Base-by-base conservation (phyloP, 2,888 invertebrate genomes). In the Pollenia amentaria region DNA sequence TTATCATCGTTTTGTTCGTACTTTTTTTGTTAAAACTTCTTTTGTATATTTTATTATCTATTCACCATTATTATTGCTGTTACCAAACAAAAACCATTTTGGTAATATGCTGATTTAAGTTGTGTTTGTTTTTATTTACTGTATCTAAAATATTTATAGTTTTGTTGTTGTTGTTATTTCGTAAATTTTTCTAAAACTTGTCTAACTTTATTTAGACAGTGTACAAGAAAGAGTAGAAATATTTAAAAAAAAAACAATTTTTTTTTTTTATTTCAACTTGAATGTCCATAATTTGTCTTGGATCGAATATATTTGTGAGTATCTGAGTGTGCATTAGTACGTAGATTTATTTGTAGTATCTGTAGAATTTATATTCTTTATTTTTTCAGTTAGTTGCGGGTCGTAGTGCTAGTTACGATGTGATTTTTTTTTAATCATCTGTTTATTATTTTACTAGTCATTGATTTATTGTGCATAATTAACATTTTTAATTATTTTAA, bases 401-500 rank as follows among this genome's bases (percentile, higher is more conserved):
- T 29, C 29, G 6, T 69, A 46, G 84, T 48, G 46, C 48, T 48
- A 16, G 44, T 48, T 65, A 16, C 46, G 60, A 65, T 83, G 72
- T 64, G 48, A 29, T 48, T 65, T 64, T 69, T 69, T 60, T 53
- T 53, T 42, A 42, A 46, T 64, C 46, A 77, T 53, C 53, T n/a
- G 46, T 80, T 46, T 40, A 51, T 48, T 67, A 53, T 60, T 29
- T 29, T 57, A 57, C 53, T 65, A 72, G 70, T 67, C 81, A 88
- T 90, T 92, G 92, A 92, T 92, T 92, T 92, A 92, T 92, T 90
- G 88, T 88, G 87, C 51, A 89, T 89, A 90, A 92, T 92, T 92
- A 92, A 92, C 92, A 92, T 92, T 92, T 92, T 92, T 92, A 92
- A 92, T 92, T 92, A 90, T 90, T 89, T 89, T 88, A 89, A 92